Base-by-base conservation (phyloP, 2,888 invertebrate genomes). In the Chymomyza amoena region DNA sequence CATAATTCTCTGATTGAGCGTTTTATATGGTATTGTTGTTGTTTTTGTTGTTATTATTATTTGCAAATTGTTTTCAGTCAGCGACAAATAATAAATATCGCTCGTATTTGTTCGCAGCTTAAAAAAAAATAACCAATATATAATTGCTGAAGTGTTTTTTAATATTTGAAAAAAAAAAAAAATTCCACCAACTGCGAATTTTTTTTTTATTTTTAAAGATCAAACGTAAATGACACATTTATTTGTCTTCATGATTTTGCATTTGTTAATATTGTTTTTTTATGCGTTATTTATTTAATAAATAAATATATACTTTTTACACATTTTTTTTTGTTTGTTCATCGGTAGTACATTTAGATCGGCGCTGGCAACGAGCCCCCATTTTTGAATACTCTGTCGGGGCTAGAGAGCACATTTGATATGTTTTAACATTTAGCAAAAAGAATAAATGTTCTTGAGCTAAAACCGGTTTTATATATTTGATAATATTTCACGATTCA, bases 291-390 rank as follows among this genome's bases (percentile, higher is more conserved):
- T 54, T 62, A 50, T 32, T 45, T 51, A 25, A 54, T 56, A 28
- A 36, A 54, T 56, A 16, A 36, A 61, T 25, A 57, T 20, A 32
- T 59, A 16, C 7, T 7, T 62, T 62, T 36, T 51, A 56, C 32
- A 52, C 50, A 45, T 57, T 52, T 57, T 45, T 45, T 6, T 6
- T 45, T 45, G 39, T 45, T 45, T 45, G 61, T 64, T 64, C 50
- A 15, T 25, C 32, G 57, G 51, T 68, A 67, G 63, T 79, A 81
- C 84, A 84, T 82, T 82, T 84, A 70, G 66, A 76, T 76, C 73
- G 64, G 57, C 15, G 54, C 18, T 6, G 3, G 54, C 54, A 54
- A 54, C 54, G 54, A 54, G 54, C 18, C 54, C 16, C 54, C 18
- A 18, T 6, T 59, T 65, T 61, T 75, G 39, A 45, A 45, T 45